phyloP scores from a whole-genome alignment of 53 echinoderm and acorn worm species.

The Paracentrotus lividus region DNA sequence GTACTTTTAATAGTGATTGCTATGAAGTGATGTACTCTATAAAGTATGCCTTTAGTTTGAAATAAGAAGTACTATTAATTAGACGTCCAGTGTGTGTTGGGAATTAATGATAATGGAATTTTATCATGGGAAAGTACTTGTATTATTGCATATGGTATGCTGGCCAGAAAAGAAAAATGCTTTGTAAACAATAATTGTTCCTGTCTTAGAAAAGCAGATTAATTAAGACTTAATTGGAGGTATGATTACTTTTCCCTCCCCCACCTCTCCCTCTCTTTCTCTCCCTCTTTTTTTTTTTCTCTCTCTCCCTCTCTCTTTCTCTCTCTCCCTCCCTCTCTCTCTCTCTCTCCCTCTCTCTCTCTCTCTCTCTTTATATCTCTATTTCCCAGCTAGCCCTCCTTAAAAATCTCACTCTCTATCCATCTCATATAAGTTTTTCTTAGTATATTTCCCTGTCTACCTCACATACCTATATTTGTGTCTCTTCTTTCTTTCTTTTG shows the following conservation, averaged over 20 bases:
- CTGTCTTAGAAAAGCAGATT: not conserved
- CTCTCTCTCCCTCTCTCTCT: not conserved
- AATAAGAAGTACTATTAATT: not conserved
- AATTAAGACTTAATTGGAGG: not conserved
- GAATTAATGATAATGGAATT: not conserved
- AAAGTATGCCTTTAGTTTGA: not conserved
- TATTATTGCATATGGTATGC: not conserved
- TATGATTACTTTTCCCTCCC: not conserved
- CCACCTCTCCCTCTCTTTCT: not conserved
- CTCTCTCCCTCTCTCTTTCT: not conserved
- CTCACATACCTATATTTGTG: no score
- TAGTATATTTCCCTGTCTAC: no score
- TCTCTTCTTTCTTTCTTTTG: no score
- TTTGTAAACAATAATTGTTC: not conserved
- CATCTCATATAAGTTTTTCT: no score
- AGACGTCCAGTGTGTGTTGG: not conserved
- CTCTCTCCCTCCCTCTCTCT: not conserved
- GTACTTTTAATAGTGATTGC: not conserved
- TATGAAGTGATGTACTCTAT: not conserved
- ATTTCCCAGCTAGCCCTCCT: no score
- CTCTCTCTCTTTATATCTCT: not conserved
- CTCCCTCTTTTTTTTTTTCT: not conserved
- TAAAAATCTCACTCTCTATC: no score
- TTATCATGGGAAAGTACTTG: not conserved
- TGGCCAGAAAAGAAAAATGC: not conserved